A percentile compares a stretch with the other conserved stretches of the same genome.
These are phyloP conservation scores for Atractosteus spatula DNA, from an alignment of 2,113 vertebrate genomes.

Conservation along the genomic window DNA sequence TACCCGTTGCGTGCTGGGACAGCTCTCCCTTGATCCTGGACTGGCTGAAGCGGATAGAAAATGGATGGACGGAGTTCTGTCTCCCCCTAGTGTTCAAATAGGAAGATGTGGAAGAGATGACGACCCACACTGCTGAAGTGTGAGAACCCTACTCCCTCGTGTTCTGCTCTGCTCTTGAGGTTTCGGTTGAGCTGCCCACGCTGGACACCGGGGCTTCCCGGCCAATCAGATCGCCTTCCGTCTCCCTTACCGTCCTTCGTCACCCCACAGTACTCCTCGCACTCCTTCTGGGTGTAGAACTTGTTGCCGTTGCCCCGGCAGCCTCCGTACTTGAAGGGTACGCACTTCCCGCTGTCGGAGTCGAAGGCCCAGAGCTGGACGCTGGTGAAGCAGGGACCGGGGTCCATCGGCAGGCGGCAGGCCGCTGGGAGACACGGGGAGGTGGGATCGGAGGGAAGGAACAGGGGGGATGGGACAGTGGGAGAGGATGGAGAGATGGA, in stretches of 20 bases:
- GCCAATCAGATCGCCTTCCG: neutral
- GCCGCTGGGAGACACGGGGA: conserved; percentile 62
- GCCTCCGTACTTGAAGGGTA: conserved; percentile 65
- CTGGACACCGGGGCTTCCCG: too few relatives aligned
- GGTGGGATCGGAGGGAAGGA: neutral
- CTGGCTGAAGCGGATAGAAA: too few relatives aligned
- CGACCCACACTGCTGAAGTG: too few relatives aligned
- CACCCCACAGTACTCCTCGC: conserved; percentile 86
- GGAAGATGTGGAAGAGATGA: too few relatives aligned
- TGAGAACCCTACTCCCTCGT: too few relatives aligned
- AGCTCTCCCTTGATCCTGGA: too few relatives aligned
- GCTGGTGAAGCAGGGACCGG: conserved; percentile 52
- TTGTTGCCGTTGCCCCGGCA: conserved; percentile 87
- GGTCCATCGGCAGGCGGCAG: conserved; percentile 79
- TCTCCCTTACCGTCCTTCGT: conserved; percentile 63
- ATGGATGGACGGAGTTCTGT: too few relatives aligned
- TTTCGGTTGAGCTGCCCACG: too few relatives aligned
- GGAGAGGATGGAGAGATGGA: too few relatives aligned
- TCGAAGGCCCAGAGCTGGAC: conserved; percentile 75
- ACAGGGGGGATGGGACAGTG: neutral
- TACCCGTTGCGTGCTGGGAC: too few relatives aligned
- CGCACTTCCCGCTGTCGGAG: conserved; percentile 65
- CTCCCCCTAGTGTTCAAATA: too few relatives aligned
- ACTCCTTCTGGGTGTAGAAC: conserved; percentile 91
- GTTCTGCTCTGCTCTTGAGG: too few relatives aligned